A percentile compares a stretch with the other conserved stretches of the same genome.
Evolutionary conservation across 2,888 invertebrate species (phyloP).

Genomic region (Xestia sexstrigata): DNA sequence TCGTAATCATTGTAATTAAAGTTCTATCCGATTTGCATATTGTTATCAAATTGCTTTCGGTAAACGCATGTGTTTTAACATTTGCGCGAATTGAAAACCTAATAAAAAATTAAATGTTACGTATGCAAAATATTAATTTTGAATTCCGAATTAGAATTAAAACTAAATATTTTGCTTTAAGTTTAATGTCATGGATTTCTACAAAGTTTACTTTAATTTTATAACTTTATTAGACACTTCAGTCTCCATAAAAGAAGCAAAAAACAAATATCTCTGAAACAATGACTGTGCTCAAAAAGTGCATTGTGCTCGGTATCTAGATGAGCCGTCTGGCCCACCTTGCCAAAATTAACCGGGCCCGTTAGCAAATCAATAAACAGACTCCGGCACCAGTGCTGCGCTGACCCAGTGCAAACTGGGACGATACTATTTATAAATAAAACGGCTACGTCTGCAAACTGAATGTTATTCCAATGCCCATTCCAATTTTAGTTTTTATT

Average conservation of each 20-base stretch:
- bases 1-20: conserved; percentile 69
- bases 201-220: background rate
- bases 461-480: conserved; percentile 81
- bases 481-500: conserved; percentile 77
- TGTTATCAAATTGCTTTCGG: conserved; percentile 57
- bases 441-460: conserved; percentile 78
- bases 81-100: conserved; percentile 10
- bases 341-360: conserved; percentile 86
- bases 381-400: conserved; percentile 75
- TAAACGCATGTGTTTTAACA: conserved; percentile 24
- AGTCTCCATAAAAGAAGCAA: background rate
- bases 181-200: background rate
- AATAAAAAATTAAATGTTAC: background rate
- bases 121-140: background rate
- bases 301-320: conserved; percentile 35
- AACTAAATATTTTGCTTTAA: background rate
- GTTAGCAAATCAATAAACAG: conserved; percentile 88
- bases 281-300: conserved; percentile 35
- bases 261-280: background rate
- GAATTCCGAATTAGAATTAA: background rate
- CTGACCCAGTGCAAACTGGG: conserved; percentile 87
- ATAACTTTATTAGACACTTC: background rate
- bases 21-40: conserved; percentile 67
- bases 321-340: conserved; percentile 68
- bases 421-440: conserved; percentile 85